Evolutionary conservation across 2,797 vertebrate genomes (phyloP).

Genomic region (Gallinago stenura): DNA sequence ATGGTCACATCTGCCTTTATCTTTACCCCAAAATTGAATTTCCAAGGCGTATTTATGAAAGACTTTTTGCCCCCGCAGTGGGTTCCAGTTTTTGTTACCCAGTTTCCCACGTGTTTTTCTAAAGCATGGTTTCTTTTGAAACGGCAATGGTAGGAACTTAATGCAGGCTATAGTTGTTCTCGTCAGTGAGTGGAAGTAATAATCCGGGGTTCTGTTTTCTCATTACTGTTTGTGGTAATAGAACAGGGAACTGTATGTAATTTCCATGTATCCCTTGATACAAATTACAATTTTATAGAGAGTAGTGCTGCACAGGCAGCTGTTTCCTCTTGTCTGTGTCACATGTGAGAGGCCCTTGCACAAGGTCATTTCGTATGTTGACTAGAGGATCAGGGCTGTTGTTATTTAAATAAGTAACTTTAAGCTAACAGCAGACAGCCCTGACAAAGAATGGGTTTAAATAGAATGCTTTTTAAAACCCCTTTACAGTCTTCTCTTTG

Average conservation of each 20-base stretch:
- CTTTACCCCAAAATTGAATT: neutral
- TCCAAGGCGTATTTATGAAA: neutral
- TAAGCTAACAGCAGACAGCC: neutral
- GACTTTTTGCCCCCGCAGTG: neutral
- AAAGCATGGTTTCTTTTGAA: neutral
- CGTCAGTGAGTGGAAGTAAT: slow-evolving; percentile 35
- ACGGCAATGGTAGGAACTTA: neutral
- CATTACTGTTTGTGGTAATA: slow-evolving; percentile 52
- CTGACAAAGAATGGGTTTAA: neutral
- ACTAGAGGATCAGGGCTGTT: neutral
- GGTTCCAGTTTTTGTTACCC: neutral
- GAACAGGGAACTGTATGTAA: slow-evolving; percentile 32
- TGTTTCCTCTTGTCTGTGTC: neutral
- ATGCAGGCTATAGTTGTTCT: neutral
- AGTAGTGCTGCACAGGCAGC: slow-evolving; percentile 33
- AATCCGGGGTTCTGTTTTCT: slow-evolving; percentile 37
- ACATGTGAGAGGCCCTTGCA: neutral
- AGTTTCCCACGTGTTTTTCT: neutral
- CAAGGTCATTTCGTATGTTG: slow-evolving; percentile 24
- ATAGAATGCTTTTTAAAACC: neutral
- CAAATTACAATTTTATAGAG: slow-evolving; percentile 7
- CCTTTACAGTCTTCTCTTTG: neutral
- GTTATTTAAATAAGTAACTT: slow-evolving; percentile 26
- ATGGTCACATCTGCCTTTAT: neutral
- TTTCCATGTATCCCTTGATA: slow-evolving; percentile 57